phyloP scores from a whole-genome alignment of 2,888 invertebrate species.

The Tachina lurida region DNA sequence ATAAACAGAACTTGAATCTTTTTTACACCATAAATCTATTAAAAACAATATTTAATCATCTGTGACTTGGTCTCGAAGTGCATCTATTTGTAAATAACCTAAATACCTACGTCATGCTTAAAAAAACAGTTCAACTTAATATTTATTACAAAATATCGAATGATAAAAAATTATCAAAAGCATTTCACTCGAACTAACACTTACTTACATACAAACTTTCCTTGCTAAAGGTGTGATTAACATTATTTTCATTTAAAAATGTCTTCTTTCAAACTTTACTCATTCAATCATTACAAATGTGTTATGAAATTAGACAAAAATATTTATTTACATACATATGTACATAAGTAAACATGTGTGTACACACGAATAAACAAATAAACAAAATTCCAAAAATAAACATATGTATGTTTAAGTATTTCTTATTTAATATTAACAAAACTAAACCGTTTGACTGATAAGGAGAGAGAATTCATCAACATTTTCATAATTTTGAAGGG shows the following conservation, averaged over 20 bases:
- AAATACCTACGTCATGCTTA: constrained; percentile 11
- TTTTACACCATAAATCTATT: constrained; percentile 10
- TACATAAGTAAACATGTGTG: too few species aligned
- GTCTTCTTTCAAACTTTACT: constrained; percentile 3
- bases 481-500: constrained; percentile 13
- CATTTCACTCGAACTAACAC: neutral
- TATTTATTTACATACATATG: too few species aligned
- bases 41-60: neutral
- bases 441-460: constrained; percentile 41
- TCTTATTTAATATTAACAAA: constrained; percentile 28
- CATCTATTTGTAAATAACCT: constrained; percentile 3
- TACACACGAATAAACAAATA: constrained; percentile 4
- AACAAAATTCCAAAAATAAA: constrained; percentile 1
- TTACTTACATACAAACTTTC: too few species aligned
- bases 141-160: constrained; percentile 24
- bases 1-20: neutral
- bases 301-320: neutral
- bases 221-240: neutral
- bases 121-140: neutral
- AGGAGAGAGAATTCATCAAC: constrained; percentile 23
- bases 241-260: neutral
- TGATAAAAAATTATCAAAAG: neutral
- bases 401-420: neutral
- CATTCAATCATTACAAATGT: constrained; percentile 26
- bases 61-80: neutral